A percentile compares a stretch with the other conserved stretches of the same genome.
phyloP scores from a whole-genome alignment of 1,140 invertebrate genomes.

The Teleopsis dalmanni region DNA sequence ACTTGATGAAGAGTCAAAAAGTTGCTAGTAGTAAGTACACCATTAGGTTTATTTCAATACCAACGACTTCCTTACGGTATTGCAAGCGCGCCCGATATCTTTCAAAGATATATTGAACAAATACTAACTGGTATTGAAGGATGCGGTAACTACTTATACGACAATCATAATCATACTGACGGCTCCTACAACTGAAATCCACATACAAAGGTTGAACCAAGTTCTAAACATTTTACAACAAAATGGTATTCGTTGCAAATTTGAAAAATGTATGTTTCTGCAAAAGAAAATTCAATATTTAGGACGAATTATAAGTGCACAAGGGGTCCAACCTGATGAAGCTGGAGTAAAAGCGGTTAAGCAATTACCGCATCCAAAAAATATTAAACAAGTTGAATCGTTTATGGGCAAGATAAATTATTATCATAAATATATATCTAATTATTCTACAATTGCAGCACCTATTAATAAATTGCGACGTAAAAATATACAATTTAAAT shows the following conservation, averaged over 20 bases:
- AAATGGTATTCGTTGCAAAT: neutral
- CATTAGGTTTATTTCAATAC: constrained; percentile 4
- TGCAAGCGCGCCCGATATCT: constrained; percentile 2
- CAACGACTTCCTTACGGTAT: constrained; percentile 1
- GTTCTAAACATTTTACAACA: constrained; percentile 9
- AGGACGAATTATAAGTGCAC: constrained; percentile 22
- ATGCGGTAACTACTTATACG: neutral
- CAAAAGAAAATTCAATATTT: constrained; percentile 22
- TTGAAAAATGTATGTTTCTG: constrained; percentile 14
- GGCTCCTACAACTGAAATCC: constrained; percentile 17
- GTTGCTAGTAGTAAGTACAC: constrained; percentile 5
- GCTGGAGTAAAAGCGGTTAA: constrained; percentile 15
- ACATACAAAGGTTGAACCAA: constrained; percentile 23
- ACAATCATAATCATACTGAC: constrained; percentile 20
- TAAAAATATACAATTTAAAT: constrained; percentile 15
- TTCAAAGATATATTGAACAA: constrained; percentile 4
- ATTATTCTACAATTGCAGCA: constrained; percentile 16
- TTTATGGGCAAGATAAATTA: constrained; percentile 27
- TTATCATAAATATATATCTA: constrained; percentile 21
- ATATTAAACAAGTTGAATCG: constrained; percentile 24
- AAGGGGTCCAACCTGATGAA: constrained; percentile 17
- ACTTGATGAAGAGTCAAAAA: constrained; percentile 16
- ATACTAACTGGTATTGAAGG: neutral
- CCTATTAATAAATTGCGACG: constrained; percentile 15
- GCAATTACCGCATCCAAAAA: constrained; percentile 21